Evolutionary conservation across 35 echinoderm and acorn worm species (phyloP), one percentile per base, ranked within the genome.

Genomic region (Apostichopus japonicus): DNA sequence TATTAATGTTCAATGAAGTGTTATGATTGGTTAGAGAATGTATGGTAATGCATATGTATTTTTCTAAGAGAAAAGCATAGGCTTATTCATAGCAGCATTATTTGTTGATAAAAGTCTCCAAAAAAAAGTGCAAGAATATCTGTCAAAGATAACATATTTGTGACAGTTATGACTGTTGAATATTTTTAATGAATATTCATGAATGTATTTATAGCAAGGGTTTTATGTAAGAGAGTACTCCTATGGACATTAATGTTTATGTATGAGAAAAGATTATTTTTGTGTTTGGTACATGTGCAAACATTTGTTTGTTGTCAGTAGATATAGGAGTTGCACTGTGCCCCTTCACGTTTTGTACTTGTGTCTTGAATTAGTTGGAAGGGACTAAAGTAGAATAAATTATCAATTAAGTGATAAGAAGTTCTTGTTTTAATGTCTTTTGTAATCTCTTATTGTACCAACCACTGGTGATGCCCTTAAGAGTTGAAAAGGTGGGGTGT

Each of bases 381-480:
- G 81, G 54, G 56, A 55, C 56, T 58, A 59, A 84, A 84, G 81
- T 84, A 84, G 81, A 84, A 84, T 84, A 84, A 57, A 84, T 58
- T 84, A 75, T 75, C 71, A 75, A 75, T 6, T 75, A 75, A 75
- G 22, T 75, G 71, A 75, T 75, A 75, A 75, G n/a, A 75, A 21
- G 33, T 44, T 44, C 2, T 44, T 44, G 33, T 44, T 44, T 44
- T 4, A 44, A 44, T 44, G 33, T 44, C 33, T 44, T 44, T 44
- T 44, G 33, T 44, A 44, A 44, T 44, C 33, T 44, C 33, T 0
- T 44, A 44, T 44, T 44, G 33, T 44, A 44, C 33, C 33, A 44
- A 44, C 27, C 27, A 33, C 1, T 33, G 27, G 27, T 33, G 27
- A 1, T 33, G 27, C 27, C 27, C 2, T 33, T 33, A 33, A 33